Base-by-base conservation (phyloP, 2,797 vertebrate genomes). In the Liasis olivaceus region DNA sequence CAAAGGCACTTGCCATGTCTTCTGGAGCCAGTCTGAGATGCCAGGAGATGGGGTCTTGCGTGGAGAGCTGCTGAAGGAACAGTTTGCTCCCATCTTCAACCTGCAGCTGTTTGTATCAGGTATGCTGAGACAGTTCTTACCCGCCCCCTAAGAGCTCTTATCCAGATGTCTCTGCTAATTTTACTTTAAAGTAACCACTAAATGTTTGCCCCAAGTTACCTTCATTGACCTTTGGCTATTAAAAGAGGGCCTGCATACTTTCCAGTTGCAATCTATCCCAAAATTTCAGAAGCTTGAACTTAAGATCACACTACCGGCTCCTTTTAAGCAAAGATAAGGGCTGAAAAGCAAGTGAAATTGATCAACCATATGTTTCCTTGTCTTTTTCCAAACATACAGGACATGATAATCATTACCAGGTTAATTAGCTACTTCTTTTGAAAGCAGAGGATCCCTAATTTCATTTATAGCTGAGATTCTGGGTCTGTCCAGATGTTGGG, bases 1-100 rank as follows among this genome's bases (percentile, higher is more conserved):
- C 0, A 95, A 90, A 20, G 98, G 98, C 0, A 97, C 96, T 28
- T 97, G 95, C 95, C 98, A 95, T 85, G 95, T 97, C 0, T 99
- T 97, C 94, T 99, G 98, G 98, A 98, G 98, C 88, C 36, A 97
- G 31, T 97, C 97, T 1, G 98, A 98, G 93, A 97, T 97, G 6
- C 98, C 98, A 20, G 84, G 54, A 28, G 96, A 91, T 51, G 9
- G 0, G 7, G 47, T 20, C 15, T 96, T 97, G 0, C 96, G 26
- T 0, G 96, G 95, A 56, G 98, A 98, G 87, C 96, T 99, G 9
- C 94, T 97, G 15, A 99, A 98, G 94, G 95, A 96, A 86, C 26
- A 85, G 1, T 97, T 96, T 2, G 92, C 97, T 2, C 8, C 8
- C 0, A 97, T 99, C 31, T 98, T 97, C 86, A 56, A 60, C 36